Base-by-base conservation (phyloP, 2,113 vertebrate species). In the Oncorhynchus masou region DNA sequence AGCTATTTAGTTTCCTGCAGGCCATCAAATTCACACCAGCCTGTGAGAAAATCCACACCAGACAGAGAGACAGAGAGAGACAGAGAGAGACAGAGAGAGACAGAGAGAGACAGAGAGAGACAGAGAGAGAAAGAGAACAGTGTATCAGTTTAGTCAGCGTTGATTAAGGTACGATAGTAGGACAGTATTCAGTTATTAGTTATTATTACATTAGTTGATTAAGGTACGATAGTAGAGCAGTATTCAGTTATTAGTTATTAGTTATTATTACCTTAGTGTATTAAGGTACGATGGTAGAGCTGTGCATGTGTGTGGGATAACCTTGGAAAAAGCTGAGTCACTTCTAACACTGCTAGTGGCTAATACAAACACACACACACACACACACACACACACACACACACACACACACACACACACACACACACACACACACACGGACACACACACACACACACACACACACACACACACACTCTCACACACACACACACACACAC, bases 131-230 rank as follows among this genome's bases (percentile, higher is more conserved):
- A 73, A 65, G 72, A 49, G 85, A 88, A 34, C 76, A 87, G 86
- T 90, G 79, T 84, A 90, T 88, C 91, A 87, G 78, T 90, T 88
- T 90, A 87, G 92, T 93, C 91, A 90, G 86, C 83, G 86, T 87
- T 84, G 92, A 94, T 93, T 92, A 92, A 92, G 91, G 93, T 92
- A 88, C 86, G 86, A 69, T 79, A 27, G 65, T 29, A 19, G 71
- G 31, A 31, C 1, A 39, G 34, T 88, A 27, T 27, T 27, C 27
- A 27, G 27, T 27, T 27, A 27, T 27, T 27, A 27, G 27, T 27
- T 27, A 27, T 27, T 27, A 27, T 27, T 27, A 27, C 27, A 3
- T 27, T 90, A 87, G 92, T 93, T 84, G 92, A 94, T 93, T 92
- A 92, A 39, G 34, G 8, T 1, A 49, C 13, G 85, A 88, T 48